Base-by-base conservation (phyloP, 2,888 invertebrate species). In the Polyommatus iphigenia region DNA sequence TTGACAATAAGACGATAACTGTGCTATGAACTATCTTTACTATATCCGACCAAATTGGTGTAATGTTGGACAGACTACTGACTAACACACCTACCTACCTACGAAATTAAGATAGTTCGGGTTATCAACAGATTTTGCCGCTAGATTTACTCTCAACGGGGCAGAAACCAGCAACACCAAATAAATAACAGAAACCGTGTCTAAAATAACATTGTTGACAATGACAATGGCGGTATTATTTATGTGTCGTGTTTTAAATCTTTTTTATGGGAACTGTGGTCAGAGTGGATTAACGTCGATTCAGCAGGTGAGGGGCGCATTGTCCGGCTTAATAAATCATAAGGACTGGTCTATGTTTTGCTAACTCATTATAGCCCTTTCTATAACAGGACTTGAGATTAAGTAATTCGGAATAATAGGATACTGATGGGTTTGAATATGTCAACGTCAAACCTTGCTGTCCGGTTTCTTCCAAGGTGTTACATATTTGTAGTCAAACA, bases 221-320 rank as follows among this genome's bases (percentile, higher is more conserved):
- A 83, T 83, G 83, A 84, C 81, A 82, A 81, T 82, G 80, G 79
- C 80, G 78, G 81, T 78, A 80, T 84, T 84, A 85, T 86, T 86
- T 86, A 86, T 86, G 83, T 84, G 82, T 80, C 85, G 82, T 82
- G 85, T 85, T 85, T 85, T 85, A 85, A 86, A 93, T 93, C 91
- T 91, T 91, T 93, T 93, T 93, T 94, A 94, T 94, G 93, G 93
- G 93, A 93, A 93, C 90, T 92, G 92, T 83, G 92, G 92, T 91
- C 82, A 86, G 82, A 81, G 84, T 79, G 85, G 89, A 89, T 91
- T 90, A 91, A 87, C 87, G 87, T 87, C 85, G 85, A 87, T 87
- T 89, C 88, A 86, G 90, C 90, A 90, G 89, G 86, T 86, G 85
- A 84, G 82, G 80, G 84, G 80, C 78, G 85, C 82, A 82, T 81